Evolutionary conservation across 2,888 invertebrate genomes (phyloP).

Genomic region (Caenorhabditis angaria): DNA sequence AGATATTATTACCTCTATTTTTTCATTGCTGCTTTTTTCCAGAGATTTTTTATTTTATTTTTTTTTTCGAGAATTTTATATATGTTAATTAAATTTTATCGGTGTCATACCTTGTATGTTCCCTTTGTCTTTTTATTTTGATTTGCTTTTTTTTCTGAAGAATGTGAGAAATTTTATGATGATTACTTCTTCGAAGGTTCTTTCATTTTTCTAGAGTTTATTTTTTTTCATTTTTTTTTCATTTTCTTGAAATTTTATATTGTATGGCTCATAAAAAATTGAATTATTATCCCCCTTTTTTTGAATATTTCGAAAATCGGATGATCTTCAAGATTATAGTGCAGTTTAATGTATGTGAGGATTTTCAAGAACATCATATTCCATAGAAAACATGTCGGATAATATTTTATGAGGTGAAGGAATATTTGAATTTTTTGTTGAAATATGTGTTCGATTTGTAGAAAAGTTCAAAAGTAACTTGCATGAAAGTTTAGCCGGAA

Average conservation of each 20-base stretch:
- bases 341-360: no score
- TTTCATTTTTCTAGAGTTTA: background rate
- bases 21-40: background rate
- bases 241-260: background rate
- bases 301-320: no score
- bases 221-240: background rate
- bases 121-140: background rate
- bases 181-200: background rate
- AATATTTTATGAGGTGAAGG: no score
- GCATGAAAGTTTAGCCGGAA: no score
- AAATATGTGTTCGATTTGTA: no score
- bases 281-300: no score
- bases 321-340: no score
- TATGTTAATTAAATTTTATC: background rate
- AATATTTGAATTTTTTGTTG: no score
- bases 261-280: slow-evolving; percentile 1
- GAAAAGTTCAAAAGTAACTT: no score
- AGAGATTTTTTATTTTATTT: background rate
- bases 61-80: background rate
- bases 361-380: no score
- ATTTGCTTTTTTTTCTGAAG: background rate
- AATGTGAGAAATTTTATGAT: background rate
- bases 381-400: no score
- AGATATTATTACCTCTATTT: slow-evolving; percentile 4
- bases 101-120: background rate